A percentile compares a stretch with the other conserved stretches of the same genome.
Conservation (phyloP, 1,140 invertebrate species). For the Venturia canescens region DNA sequence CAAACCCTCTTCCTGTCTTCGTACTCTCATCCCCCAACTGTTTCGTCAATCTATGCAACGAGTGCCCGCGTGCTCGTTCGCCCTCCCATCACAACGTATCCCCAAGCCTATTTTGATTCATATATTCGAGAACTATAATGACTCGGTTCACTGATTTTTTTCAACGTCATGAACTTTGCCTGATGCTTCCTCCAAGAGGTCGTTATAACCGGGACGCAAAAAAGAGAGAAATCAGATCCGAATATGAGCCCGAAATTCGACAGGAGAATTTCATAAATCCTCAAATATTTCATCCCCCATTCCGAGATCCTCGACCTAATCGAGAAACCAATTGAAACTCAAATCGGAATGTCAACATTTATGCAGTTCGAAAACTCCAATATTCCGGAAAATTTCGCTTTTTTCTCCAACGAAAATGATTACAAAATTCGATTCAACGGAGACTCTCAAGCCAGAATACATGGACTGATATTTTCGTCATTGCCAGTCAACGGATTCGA, state of each 20-base stretch:
- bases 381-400: too few relatives aligned
- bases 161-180: constrained; percentile 15
- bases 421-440: too few relatives aligned
- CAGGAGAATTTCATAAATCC: constrained; percentile 8
- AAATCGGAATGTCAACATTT: too few relatives aligned
- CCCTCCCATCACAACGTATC: constrained; percentile 17
- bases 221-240: background rate
- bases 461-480: too few relatives aligned
- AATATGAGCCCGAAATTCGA: background rate
- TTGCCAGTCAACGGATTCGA: too few relatives aligned
- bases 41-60: background rate
- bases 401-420: too few relatives aligned
- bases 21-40: background rate
- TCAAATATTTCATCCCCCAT: background rate
- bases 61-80: constrained; percentile 19
- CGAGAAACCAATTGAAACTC: too few relatives aligned
- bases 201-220: constrained; percentile 36
- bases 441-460: too few relatives aligned
- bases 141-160: constrained; percentile 56
- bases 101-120: constrained; percentile 42
- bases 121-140: constrained; percentile 53
- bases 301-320: too few relatives aligned
- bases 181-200: constrained; percentile 28
- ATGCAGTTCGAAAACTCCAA: too few relatives aligned
- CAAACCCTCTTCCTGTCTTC: constrained; percentile 20